phyloP scores from a whole-genome alignment of 2,888 invertebrate species.

The Buathra laborator region DNA sequence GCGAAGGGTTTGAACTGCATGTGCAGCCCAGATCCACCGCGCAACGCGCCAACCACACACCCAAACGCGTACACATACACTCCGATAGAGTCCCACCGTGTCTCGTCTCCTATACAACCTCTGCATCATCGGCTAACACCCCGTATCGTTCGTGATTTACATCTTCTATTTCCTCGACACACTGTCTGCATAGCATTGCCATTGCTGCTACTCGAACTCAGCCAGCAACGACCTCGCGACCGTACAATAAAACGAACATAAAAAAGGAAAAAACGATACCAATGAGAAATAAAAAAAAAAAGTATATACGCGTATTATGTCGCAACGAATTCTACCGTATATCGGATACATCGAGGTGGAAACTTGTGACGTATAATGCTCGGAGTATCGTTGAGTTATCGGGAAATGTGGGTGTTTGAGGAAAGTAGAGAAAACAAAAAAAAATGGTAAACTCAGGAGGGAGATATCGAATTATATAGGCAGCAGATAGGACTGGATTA shows the following conservation, averaged over 20 bases:
- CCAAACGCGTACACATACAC: background rate
- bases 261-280: background rate
- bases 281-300: background rate
- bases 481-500: constrained; percentile 16
- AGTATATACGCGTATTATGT: background rate
- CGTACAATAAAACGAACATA: constrained; percentile 19
- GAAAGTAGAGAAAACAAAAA: background rate
- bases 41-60: background rate
- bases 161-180: constrained; percentile 72
- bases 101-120: constrained; percentile 40
- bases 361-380: background rate
- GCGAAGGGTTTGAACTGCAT: constrained; percentile 61
- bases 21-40: constrained; percentile 49
- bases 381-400: background rate
- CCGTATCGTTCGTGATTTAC: constrained; percentile 76
- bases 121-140: constrained; percentile 72
- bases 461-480: background rate
- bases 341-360: background rate
- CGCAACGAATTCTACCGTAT: background rate
- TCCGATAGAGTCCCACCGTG: background rate
- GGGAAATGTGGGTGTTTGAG: background rate
- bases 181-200: constrained; percentile 48
- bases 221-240: constrained; percentile 12
- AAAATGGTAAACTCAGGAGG: background rate
- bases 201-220: constrained; percentile 20